Evolutionary conservation across 2,797 vertebrate genomes (phyloP), one percentile per base, ranked within the genome.

Genomic region (Octomys mimax): DNA sequence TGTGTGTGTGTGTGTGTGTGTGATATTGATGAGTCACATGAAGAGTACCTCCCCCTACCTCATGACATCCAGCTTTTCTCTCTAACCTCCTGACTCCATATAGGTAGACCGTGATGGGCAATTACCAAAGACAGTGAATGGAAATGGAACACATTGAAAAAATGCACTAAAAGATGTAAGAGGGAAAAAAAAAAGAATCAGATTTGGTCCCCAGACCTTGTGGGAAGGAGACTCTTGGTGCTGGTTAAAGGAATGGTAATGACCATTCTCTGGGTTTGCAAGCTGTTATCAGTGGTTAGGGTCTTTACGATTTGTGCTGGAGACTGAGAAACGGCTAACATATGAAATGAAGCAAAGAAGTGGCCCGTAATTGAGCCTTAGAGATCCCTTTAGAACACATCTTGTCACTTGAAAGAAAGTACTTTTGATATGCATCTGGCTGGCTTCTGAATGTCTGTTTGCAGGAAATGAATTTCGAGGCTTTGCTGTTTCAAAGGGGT

Each of bases 361-460:
- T 98, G 95, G 92, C 68, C 97, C 97, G 85, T 98, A 98, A 98
- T 97, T 98, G 97, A 98, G 95, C 96, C 97, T 97, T 95, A 97
- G 98, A 97, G 97, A 98, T 96, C 93, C 84, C 94, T 95, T 94
- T 92, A 89, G 94, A 97, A 94, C 71, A 39, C 46, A 1, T 49
- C 79, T 94, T 96, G 85, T 97, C 97, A 96, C 94, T 97, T 97
- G 96, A 92, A 94, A 92, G 97, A 97, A 84, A 89, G 80, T 81
- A 90, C 39, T 96, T 96, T 62, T 97, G 96, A 96, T 97, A 95
- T 84, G 98, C 96, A 54, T 97, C 88, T 95, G 92, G 64, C 87
- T 94, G 78, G 81, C 97, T 98, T 98, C 96, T 96, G 96, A 96
- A 88, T 95, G 89, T 83, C 66, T 97, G 75, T 80, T 84, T 95